Evolutionary conservation across 2,797 vertebrate genomes (phyloP).

Genomic region (Arrhamphus sclerolepis): DNA sequence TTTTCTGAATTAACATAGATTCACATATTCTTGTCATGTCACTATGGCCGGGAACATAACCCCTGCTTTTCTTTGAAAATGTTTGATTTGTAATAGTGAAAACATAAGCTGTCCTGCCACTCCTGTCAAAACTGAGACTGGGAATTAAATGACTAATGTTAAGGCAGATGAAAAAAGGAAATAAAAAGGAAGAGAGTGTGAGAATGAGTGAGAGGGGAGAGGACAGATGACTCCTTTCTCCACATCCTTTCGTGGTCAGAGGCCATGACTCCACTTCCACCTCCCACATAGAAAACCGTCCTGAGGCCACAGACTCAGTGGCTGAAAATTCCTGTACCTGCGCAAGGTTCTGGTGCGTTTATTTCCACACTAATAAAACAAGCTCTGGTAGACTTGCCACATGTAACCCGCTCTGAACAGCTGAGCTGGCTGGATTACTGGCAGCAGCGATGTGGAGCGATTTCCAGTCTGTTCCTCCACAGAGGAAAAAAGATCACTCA

Average conservation of each 20-base stretch:
- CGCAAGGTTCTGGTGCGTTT: constrained; percentile 33
- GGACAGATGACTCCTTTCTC: constrained; percentile 48
- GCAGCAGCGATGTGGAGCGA: constrained; percentile 40
- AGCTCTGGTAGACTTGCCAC: constrained; percentile 33
- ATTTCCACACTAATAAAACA: constrained; percentile 52
- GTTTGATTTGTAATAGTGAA: no score
- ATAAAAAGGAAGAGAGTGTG: constrained; percentile 20
- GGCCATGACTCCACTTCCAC: constrained; percentile 50
- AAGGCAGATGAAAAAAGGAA: not conserved
- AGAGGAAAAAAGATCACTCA: constrained; percentile 66
- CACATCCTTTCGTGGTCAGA: constrained; percentile 67
- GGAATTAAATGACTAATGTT: no score
- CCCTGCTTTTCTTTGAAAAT: no score
- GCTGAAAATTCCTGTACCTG: constrained; percentile 53
- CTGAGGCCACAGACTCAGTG: constrained; percentile 60
- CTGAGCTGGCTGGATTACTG: constrained; percentile 61
- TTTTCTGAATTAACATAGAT: no score
- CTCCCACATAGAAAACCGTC: constrained; percentile 53
- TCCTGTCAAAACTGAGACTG: no score
- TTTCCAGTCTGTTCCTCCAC: constrained; percentile 61
- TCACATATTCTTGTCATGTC: no score
- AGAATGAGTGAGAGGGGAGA: not conserved
- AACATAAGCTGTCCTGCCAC: no score
- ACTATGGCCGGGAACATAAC: no score
- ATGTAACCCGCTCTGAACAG: constrained; percentile 46